Conservation (phyloP, 2,113 vertebrate species). For the Miniopterus natalensis region DNA sequence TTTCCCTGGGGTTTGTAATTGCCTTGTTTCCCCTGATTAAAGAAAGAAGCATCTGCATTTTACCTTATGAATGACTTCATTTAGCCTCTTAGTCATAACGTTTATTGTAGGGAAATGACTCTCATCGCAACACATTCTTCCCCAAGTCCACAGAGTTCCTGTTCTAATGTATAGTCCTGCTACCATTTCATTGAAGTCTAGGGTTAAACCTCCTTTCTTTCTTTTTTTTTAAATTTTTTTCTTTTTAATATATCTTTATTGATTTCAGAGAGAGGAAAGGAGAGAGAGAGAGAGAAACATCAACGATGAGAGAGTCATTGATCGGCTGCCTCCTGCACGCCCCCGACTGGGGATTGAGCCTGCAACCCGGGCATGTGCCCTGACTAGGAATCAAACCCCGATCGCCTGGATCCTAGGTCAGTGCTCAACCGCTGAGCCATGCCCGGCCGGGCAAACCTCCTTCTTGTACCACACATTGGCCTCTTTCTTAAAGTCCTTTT, state of each 20-base stretch:
- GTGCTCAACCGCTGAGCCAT: no score
- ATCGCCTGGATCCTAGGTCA: no score
- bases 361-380: no score
- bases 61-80: background rate
- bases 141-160: background rate
- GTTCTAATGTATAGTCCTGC: background rate
- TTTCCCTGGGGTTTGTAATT: constrained; percentile 34
- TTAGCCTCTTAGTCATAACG: constrained; percentile 29
- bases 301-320: no score
- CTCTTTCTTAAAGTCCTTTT: constrained; percentile 13
- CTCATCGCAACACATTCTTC: constrained; percentile 15
- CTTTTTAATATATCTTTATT: no score
- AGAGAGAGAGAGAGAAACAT: no score
- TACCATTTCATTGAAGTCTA: background rate
- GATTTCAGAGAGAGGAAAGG: no score
- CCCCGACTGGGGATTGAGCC: no score
- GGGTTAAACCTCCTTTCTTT: background rate
- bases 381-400: no score
- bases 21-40: background rate
- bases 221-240: no score
- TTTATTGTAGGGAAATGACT: constrained; percentile 48
- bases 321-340: no score
- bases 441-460: no score
- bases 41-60: constrained; percentile 11
- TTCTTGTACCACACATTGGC: background rate